Percentiles rank a stretch among this genome's conserved stretches.
Conservation (phyloP, 1,140 invertebrate genomes). For the Brachionus plicatilis region DNA sequence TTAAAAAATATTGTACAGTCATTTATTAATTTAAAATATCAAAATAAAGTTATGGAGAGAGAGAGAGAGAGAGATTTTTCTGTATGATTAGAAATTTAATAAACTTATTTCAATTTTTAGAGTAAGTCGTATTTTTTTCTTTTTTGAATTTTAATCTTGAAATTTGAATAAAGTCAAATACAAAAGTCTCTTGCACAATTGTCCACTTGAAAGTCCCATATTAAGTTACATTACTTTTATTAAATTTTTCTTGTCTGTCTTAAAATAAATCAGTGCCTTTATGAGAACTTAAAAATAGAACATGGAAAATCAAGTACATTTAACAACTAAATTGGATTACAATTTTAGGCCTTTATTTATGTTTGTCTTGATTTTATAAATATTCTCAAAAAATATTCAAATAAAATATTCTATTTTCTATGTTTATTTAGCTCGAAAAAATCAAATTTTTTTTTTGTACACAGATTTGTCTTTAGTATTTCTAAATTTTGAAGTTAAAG, state of each 20-base stretch:
- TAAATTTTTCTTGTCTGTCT: background rate
- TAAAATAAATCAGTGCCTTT: background rate
- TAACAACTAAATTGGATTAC: too few species aligned
- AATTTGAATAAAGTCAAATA: constrained; percentile 2
- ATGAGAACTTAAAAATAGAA: background rate
- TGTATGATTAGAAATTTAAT: background rate
- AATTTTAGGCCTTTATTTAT: too few species aligned
- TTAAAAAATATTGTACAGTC: background rate
- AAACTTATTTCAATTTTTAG: background rate
- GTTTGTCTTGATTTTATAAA: too few species aligned
- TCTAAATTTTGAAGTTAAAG: too few species aligned
- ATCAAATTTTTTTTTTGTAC: too few species aligned
- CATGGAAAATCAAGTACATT: background rate
- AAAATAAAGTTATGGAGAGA: background rate
- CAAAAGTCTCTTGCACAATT: background rate
- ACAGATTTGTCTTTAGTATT: too few species aligned
- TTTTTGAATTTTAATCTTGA: background rate
- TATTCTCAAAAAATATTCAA: too few species aligned
- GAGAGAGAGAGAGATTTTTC: background rate
- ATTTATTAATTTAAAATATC: background rate
- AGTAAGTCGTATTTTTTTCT: background rate
- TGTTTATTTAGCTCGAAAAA: too few species aligned
- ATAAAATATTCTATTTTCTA: too few species aligned
- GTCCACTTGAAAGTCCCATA: background rate
- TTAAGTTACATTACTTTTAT: background rate